Evolutionary conservation across 1,140 invertebrate genomes (phyloP).

Genomic region (Anthonomus grandis): DNA sequence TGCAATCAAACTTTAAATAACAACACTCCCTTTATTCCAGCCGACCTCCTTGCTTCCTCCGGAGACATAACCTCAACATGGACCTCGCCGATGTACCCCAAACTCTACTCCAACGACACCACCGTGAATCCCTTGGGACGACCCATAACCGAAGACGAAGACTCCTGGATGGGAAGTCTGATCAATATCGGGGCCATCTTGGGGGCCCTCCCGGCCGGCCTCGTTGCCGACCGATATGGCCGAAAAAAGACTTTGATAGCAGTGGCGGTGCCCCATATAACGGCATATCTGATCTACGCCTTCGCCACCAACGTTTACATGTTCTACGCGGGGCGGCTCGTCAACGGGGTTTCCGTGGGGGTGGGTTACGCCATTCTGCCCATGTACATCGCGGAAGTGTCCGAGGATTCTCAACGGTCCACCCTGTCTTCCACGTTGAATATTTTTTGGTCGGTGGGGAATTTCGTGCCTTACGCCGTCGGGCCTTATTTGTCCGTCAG

Average conservation of each 20-base stretch:
- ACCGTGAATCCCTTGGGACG: slow-evolving; percentile 38
- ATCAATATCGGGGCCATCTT: slow-evolving; percentile 73
- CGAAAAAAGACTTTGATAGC: slow-evolving; percentile 48
- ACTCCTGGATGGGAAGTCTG: slow-evolving; percentile 78
- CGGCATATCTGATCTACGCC: slow-evolving; percentile 64
- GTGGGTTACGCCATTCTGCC: slow-evolving; percentile 61
- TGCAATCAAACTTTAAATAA: too few species aligned
- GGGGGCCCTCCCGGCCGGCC: slow-evolving; percentile 47
- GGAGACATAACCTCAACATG: slow-evolving; percentile 50
- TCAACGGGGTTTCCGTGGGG: slow-evolving; percentile 64
- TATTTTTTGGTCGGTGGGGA: slow-evolving; percentile 30
- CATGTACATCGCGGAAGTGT: slow-evolving; percentile 64
- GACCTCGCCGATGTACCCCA: slow-evolving; percentile 66
- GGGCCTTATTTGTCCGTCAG: slow-evolving; percentile 37
- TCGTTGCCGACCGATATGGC: slow-evolving; percentile 46
- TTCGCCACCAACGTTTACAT: slow-evolving; percentile 50
- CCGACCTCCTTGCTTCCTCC: slow-evolving; percentile 16
- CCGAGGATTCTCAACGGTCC: slow-evolving; percentile 64
- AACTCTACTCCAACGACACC: slow-evolving; percentile 46
- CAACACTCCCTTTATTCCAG: too few species aligned
- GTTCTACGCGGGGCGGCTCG: slow-evolving; percentile 54
- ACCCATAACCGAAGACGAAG: slow-evolving; percentile 51
- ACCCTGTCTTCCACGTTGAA: slow-evolving; percentile 24
- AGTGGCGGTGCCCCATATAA: slow-evolving; percentile 54
- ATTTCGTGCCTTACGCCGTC: slow-evolving; percentile 31